Evolutionary conservation across 2,888 invertebrate genomes (phyloP), one percentile per base, ranked within the genome.

Genomic region (Oligia fasciuncula): DNA sequence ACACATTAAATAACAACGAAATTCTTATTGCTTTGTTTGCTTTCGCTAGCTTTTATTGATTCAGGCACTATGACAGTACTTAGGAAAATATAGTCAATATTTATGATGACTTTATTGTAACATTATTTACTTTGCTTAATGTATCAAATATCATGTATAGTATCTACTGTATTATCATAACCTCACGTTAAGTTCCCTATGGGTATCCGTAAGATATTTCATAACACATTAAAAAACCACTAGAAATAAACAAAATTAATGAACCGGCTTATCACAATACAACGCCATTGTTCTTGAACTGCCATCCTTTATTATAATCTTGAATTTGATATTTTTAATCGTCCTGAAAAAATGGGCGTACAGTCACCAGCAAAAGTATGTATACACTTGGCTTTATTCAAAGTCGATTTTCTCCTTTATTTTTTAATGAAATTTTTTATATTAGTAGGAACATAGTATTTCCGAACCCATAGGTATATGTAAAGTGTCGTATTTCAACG

Each of bases 21-120:
- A 89, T 83, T 83, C 75, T 90, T 91, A 91, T 90, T 91, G 91
- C 89, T 89, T 83, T 86, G 60, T 68, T 84, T 71, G 78, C 76
- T 77, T 62, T 72, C 51, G 14, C 62, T 72, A 57, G 40, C 23
- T 71, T 77, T 66, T 40, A 60, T 51, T 46, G 54, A 62, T 81
- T 77, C 60, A 76, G 86, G 70, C 86, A 88, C 73, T 79, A 65
- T 63, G 49, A 51, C 43, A 81, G 49, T 76, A 70, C 19, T 29
- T 62, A 76, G 46, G 76, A 68, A 76, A 82, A 78, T 62, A 77
- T 35, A 43, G 19, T 66, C 65, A 70, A 65, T 76, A 73, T 46
- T 60, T 70, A 73, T 35, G 17, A 51, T 23, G 40, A 65, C 60
- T 60, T 35, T 29, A 19, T 17, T 79, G 19, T 43, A 29, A 29